Base-by-base conservation (phyloP, 1,140 invertebrate species). In the Limonius californicus region DNA sequence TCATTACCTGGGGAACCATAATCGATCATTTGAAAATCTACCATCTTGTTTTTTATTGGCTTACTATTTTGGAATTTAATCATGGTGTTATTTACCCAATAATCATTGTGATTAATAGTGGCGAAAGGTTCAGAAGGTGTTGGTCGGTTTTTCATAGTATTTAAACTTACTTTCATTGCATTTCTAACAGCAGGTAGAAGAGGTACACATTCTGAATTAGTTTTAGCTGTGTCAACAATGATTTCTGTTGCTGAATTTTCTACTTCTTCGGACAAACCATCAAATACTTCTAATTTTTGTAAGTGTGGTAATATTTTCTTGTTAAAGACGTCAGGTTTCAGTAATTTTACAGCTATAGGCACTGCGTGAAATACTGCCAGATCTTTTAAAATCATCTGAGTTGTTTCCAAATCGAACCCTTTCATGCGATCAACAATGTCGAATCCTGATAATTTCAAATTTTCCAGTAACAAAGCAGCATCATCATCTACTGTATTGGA, bases 51-150 rank as follows among this genome's bases (percentile, higher is more conserved):
- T 20, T 79, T 76, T 0, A 74, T 66, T 0, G 80, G 74, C 21
- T 73, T 57, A 0, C 70, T 72, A 7, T 69, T 65, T 65, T 79
- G 68, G 56, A 79, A 79, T 67, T 77, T 76, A 0, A 79, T 54
- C 69, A 87, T 75, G 1, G 84, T 73, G 61, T 87, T 87, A 64
- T 86, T 86, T 2, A 79, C 74, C 85, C 84, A 86, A 18, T 83
- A 77, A 71, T 87, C 85, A 1, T 77, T 70, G 50, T 87, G 85
- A 1, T 78, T 71, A 6, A 82, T 75, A 0, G 79, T 80, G 0
- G 77, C 78, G 72, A 78, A 85, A 0, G 76, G 76, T 61, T 81
- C 70, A 19, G 53, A 58, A 11, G 32, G 16, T 1, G 30, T 18
- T 4, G 1, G 7, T 47, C 1, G 12, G 15, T 27, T 20, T 19